A percentile compares a stretch with the other conserved stretches of the same genome.
Conservation (phyloP, 2,113 vertebrate species). For the Hypomesus transpacificus region DNA sequence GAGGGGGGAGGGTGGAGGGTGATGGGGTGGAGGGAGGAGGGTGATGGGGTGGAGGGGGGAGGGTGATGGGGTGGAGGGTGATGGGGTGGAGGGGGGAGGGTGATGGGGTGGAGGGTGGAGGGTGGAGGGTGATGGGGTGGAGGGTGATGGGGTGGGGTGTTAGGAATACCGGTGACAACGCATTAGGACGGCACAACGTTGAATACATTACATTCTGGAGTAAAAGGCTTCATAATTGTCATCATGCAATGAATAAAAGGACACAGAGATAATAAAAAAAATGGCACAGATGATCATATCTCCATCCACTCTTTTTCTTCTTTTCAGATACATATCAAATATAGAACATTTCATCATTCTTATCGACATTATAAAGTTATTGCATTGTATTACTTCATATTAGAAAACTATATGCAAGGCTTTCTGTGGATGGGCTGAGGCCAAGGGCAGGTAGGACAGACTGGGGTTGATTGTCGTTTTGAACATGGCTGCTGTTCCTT, state of each 20-base stretch:
- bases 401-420: slow-evolving; percentile 65
- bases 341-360: slow-evolving; percentile 69
- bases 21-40: no score
- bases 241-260: slow-evolving; percentile 74
- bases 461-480: slow-evolving; percentile 80
- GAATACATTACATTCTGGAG: slow-evolving; percentile 70
- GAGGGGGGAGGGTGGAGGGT: no score
- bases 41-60: no score
- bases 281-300: slow-evolving; percentile 75
- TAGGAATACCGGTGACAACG: slow-evolving; percentile 66
- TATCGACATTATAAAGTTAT: slow-evolving; percentile 73
- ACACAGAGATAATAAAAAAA: slow-evolving; percentile 49
- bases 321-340: slow-evolving; percentile 68
- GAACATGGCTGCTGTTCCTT: slow-evolving; percentile 54
- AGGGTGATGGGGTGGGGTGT: no score
- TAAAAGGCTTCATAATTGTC: slow-evolving; percentile 73
- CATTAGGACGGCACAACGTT: slow-evolving; percentile 71
- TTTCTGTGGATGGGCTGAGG: slow-evolving; percentile 49
- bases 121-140: no score
- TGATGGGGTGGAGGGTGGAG: no score
- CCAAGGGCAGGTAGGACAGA: slow-evolving; percentile 42
- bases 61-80: no score
- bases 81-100: no score
- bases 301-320: slow-evolving; percentile 45
- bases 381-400: slow-evolving; percentile 75